Evolutionary conservation across 2,888 invertebrate genomes (phyloP), one percentile per base, ranked within the genome.

Genomic region (Isoperla grammatica): DNA sequence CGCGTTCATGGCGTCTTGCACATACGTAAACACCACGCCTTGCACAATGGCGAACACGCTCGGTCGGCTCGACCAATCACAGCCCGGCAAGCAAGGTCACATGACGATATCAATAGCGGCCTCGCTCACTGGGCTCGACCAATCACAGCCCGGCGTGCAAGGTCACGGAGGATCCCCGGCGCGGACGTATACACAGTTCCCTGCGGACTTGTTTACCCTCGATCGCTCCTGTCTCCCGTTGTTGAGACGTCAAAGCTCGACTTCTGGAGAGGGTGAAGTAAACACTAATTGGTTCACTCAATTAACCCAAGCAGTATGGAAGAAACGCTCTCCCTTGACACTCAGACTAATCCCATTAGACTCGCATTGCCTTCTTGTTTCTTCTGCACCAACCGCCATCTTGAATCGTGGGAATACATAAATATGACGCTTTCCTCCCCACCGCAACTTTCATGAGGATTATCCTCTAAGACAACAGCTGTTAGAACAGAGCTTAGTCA

Each of bases 271-370:
- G 12, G 50, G 50, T 29, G 53, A 39, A 53, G 53, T 37, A 53
- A 53, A 35, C 53, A 39, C 53, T 53, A 53, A 53, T 53, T 53
- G 53, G 15, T 53, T 53, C 53, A 53, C 53, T 53, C 53, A 53
- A 53, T 53, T 53, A 53, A 53, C 53, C 29, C 17, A 37, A 17
- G 8, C 29, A 8, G 19, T 17, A 45, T 19, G n/a, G 53, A 53
- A 53, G 53, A 53, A 17, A 53, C 53, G 46, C n/a, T 20, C 46
- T 19, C 46, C 46, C 22, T 46, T 46, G 46, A 46, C 20, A 17
- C 53, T 17, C n/a, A 4, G 35, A 53, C 53, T 53, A 53, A 53
- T 53, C 53, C 53, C 39, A 53, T 53, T 53, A 53, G 22, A 29
- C 29, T 29, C 23, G n/a, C 49, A 2, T 49, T 49, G 35, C 15